A percentile compares a stretch with the other conserved stretches of the same genome.
Conservation (phyloP, 2,888 invertebrate genomes). For the Amiota communis region DNA sequence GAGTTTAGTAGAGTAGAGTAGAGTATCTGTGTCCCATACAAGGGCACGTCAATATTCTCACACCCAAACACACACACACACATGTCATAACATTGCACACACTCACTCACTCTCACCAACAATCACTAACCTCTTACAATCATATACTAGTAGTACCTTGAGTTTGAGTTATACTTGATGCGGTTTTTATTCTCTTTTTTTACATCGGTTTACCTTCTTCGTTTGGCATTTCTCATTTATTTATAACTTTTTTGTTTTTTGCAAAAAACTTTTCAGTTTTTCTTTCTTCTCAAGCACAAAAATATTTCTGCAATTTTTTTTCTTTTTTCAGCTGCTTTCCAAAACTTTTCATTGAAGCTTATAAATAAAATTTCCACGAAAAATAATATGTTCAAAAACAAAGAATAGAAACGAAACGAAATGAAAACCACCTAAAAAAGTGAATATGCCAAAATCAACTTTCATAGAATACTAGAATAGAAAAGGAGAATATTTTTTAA, state of each 20-base stretch:
- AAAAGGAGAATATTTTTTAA: background rate
- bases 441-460: no score
- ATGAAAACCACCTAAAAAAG: background rate
- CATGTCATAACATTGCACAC: background rate
- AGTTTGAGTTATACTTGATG: background rate
- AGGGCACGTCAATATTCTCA: slow-evolving; percentile 54
- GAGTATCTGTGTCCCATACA: slow-evolving; percentile 38
- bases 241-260: slow-evolving; percentile 24
- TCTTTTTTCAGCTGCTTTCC: background rate
- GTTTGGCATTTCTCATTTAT: slow-evolving; percentile 6
- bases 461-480: no score
- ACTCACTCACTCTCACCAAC: no score
- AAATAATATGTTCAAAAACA: background rate
- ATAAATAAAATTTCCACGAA: background rate
- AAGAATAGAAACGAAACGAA: background rate
- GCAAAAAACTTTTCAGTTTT: background rate
- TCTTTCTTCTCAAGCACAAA: background rate
- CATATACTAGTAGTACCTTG: no score
- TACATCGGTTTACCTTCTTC: background rate
- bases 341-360: slow-evolving; percentile 2
- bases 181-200: slow-evolving; percentile 4
- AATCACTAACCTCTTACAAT: no score
- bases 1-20: background rate
- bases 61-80: slow-evolving; percentile 31
- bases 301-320: background rate